Evolutionary conservation across 2,797 vertebrate genomes (phyloP).

Genomic region (Dallia pectoralis): DNA sequence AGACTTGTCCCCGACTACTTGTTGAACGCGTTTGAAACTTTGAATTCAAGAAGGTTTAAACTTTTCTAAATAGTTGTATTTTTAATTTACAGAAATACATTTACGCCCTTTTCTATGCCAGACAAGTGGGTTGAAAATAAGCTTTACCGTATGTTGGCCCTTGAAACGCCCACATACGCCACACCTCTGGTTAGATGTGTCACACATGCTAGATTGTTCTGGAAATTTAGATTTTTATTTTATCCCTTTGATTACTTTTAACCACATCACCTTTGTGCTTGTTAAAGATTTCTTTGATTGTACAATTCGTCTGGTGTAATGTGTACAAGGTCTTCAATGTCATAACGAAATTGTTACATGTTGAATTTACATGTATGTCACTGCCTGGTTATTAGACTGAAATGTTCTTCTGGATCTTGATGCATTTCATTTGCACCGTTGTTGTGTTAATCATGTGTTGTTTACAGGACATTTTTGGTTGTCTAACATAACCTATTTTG

Average conservation of each 20-base stretch:
- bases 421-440: not conserved
- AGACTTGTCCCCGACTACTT: not conserved
- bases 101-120: not conserved
- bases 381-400: not conserved
- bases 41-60: no score
- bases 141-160: slow-evolving; percentile 9
- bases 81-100: not conserved
- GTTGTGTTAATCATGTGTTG: not conserved
- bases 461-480: not conserved
- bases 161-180: not conserved
- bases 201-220: not conserved
- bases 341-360: not conserved
- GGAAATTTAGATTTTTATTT: not conserved
- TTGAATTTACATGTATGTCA: not conserved
- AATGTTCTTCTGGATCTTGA: not conserved
- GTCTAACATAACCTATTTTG: not conserved
- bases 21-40: not conserved
- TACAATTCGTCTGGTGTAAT: not conserved
- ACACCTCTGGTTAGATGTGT: not conserved
- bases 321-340: not conserved
- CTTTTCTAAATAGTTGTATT: no score
- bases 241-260: not conserved
- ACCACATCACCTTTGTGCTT: not conserved
- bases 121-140: not conserved
- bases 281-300: not conserved